Conservation (phyloP, 1,140 invertebrate genomes). For the Pseudobourletiella spinata region DNA sequence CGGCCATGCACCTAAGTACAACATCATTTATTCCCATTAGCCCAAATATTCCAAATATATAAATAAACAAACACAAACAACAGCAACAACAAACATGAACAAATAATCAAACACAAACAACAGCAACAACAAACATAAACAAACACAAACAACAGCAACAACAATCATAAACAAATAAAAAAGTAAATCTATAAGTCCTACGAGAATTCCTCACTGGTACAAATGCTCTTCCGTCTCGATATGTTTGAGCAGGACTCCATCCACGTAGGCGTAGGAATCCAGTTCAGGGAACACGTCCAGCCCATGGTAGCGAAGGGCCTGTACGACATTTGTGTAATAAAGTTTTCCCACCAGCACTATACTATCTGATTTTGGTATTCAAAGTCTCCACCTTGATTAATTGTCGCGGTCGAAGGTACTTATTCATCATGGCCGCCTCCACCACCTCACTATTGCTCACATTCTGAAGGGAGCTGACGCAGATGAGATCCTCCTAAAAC, state of each 20-base stretch:
- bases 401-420: conserved; percentile 46
- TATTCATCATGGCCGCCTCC: conserved; percentile 46
- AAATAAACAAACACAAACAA: too few relatives aligned
- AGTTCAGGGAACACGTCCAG: conserved; percentile 81
- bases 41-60: too few relatives aligned
- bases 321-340: too few relatives aligned
- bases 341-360: too few relatives aligned
- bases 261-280: conserved; percentile 73
- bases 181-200: background rate
- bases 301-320: conserved; percentile 63
- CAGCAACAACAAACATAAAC: too few relatives aligned
- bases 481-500: conserved; percentile 47
- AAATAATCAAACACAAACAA: too few relatives aligned
- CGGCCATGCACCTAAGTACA: conserved; percentile 69
- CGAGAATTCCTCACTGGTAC: conserved; percentile 49
- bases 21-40: too few relatives aligned
- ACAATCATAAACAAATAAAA: too few relatives aligned
- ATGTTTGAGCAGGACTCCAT: conserved; percentile 62
- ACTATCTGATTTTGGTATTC: background rate
- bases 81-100: too few relatives aligned
- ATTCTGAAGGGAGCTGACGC: conserved; percentile 50
- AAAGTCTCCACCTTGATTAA: conserved; percentile 48
- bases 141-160: too few relatives aligned
- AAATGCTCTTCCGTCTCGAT: conserved; percentile 64
- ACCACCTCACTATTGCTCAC: conserved; percentile 46